These are phyloP conservation scores for Onychomys leucogaster DNA, from an alignment of 2,797 vertebrate genomes.

Conservation along the genomic window DNA sequence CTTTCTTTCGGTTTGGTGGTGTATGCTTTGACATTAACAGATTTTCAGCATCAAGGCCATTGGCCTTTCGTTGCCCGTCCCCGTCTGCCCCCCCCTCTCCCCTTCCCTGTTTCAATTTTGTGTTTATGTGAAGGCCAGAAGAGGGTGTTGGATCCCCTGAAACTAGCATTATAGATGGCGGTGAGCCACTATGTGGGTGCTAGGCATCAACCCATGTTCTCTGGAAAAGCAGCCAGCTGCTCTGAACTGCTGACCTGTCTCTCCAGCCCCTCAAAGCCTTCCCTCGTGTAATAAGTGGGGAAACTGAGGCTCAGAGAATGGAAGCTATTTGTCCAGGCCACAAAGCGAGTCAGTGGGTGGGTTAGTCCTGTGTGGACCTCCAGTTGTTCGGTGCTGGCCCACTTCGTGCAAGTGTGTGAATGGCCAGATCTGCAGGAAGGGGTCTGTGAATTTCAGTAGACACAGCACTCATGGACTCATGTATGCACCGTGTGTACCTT, in stretches of 20 bases:
- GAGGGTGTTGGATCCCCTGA: not conserved
- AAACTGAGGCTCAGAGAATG: not conserved
- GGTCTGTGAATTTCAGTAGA: not conserved
- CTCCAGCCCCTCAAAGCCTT: not conserved
- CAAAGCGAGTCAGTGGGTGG: not conserved
- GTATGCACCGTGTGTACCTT: not conserved
- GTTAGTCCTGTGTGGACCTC: not conserved
- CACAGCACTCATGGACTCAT: not conserved
- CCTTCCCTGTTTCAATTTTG: not conserved
- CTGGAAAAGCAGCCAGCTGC: not conserved
- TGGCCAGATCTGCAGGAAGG: not conserved
- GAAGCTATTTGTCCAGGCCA: not conserved
- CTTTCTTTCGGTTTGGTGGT: not conserved
- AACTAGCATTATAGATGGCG: not conserved
- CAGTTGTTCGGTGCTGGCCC: not conserved
- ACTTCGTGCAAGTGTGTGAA: not conserved
- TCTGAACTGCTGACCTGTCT: not conserved
- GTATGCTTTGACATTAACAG: not conserved
- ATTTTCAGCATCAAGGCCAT: not conserved
- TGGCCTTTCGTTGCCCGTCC: not conserved
- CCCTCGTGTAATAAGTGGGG: not conserved
- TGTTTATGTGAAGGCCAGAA: not conserved
- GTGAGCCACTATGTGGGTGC: not conserved
- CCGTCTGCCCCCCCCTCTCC: not conserved
- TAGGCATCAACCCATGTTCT: not conserved